These are phyloP conservation scores for Dryobotodes eremita DNA, from an alignment of 2,888 invertebrate species.

Conservation along the genomic window DNA sequence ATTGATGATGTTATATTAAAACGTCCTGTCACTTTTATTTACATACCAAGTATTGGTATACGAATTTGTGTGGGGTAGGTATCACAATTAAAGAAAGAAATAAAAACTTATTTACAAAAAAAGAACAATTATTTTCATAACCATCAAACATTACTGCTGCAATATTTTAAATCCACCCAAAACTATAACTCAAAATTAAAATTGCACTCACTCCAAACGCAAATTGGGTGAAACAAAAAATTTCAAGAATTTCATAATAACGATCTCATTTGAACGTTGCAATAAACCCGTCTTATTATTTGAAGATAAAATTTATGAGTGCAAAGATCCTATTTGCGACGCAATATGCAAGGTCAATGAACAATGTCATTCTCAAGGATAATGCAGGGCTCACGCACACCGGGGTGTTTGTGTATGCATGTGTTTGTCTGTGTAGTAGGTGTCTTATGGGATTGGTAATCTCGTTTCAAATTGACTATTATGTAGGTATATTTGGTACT, in stretches of 20 bases:
- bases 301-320: constrained; percentile 71
- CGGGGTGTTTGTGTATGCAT: constrained; percentile 4
- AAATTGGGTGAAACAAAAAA: constrained; percentile 35
- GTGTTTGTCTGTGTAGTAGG: constrained; percentile 13
- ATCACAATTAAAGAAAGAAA: too few relatives aligned
- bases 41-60: too few relatives aligned
- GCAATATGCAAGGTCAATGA: constrained; percentile 71
- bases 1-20: too few relatives aligned
- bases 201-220: constrained; percentile 6
- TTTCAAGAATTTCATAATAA: constrained; percentile 45
- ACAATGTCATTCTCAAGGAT: constrained; percentile 75
- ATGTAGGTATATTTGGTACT: background rate
- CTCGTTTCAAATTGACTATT: constrained; percentile 18
- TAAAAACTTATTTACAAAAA: too few relatives aligned
- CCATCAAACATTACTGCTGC: background rate
- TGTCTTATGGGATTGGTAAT: constrained; percentile 36
- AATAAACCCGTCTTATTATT: constrained; percentile 67
- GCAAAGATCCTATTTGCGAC: constrained; percentile 69
- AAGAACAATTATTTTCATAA: too few relatives aligned
- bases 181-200: constrained; percentile 33
- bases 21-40: too few relatives aligned
- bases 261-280: constrained; percentile 28
- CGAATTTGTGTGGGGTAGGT: too few relatives aligned
- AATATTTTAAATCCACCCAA: constrained; percentile 8
- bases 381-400: constrained; percentile 60